Evolutionary conservation across 2,113 vertebrate species (phyloP), one percentile per base, ranked within the genome.

Genomic region (Herpailurus yagouaroundi): DNA sequence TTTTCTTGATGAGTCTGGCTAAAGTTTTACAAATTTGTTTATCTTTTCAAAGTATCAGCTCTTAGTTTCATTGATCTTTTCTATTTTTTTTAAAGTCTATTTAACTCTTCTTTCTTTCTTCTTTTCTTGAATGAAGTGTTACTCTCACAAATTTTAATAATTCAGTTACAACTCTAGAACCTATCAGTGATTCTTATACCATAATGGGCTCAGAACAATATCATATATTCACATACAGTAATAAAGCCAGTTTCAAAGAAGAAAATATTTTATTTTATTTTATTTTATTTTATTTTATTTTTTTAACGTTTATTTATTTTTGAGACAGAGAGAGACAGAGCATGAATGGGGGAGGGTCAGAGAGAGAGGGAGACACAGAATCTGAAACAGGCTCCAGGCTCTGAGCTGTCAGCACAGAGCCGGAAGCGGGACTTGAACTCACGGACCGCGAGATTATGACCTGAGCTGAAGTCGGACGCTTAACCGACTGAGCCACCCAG

Each of bases 341-440:
- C 45, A 45, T 45, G 45, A 45, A 45, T 45, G 45, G 45, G 45
- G 7, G 45, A 45, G 45, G 45, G 45, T 8, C 45, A 45, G 45
- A 45, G 45, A 45, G 41, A 45, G 7, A 45, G 45, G 45, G 45
- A 45, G 45, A 45, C 45, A 45, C 45, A 45, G 45, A 45, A 45
- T 45, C 7, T 1, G 45, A 45, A 45, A 45, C 45, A 45, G 7
- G 45, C 7, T 45, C 45, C 45, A 45, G 45, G 45, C 45, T 45
- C 45, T 45, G 7, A 45, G 45, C 45, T 9, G 1, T 9, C 45
- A 45, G 7, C 45, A 8, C 45, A 45, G 8, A 45, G 45, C 45
- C 8, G 0, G 45, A 45, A 1, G 7, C 0, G 45, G 45, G 45
- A 1, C 45, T 45, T 8, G 1, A 45, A 45, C 45, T 45, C 45